Evolutionary conservation across 2,888 invertebrate species (phyloP).

Genomic region (Pachycephus smyrnensis): DNA sequence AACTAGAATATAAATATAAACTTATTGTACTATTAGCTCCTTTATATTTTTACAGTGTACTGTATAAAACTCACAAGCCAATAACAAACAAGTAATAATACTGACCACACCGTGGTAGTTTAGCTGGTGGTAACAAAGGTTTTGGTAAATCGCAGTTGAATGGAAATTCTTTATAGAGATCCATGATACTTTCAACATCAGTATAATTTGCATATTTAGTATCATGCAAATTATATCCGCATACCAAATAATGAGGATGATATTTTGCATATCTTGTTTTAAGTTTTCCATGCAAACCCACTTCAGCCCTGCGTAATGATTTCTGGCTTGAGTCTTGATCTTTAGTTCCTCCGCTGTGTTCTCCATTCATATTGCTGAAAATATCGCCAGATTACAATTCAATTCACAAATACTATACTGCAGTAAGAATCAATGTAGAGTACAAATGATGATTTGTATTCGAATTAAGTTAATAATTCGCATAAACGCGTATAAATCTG

Average conservation of each 20-base stretch:
- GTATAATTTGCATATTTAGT: constrained; percentile 35
- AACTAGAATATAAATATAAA: constrained; percentile 34
- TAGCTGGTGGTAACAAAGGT: constrained; percentile 58
- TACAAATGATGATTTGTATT: too few species aligned
- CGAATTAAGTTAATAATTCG: too few species aligned
- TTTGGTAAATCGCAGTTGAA: constrained; percentile 57
- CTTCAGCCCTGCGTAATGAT: constrained; percentile 29
- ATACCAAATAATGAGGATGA: constrained; percentile 45
- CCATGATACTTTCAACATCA: constrained; percentile 38
- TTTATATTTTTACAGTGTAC: too few species aligned
- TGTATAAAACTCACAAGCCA: background rate
- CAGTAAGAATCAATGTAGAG: too few species aligned
- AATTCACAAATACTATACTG: too few species aligned
- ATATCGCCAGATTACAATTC: too few species aligned
- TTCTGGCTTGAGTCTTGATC: background rate
- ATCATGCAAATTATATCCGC: constrained; percentile 48
- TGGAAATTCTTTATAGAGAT: constrained; percentile 51
- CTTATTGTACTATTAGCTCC: too few species aligned
- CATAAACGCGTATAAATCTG: too few species aligned
- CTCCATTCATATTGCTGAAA: too few species aligned
- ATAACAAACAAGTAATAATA: background rate
- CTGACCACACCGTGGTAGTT: constrained; percentile 47
- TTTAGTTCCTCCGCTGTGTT: too few species aligned
- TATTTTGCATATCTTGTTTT: too few species aligned
- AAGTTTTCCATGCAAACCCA: constrained; percentile 30